phyloP scores from a whole-genome alignment of 2,113 vertebrate species.

The Charina bottae region DNA sequence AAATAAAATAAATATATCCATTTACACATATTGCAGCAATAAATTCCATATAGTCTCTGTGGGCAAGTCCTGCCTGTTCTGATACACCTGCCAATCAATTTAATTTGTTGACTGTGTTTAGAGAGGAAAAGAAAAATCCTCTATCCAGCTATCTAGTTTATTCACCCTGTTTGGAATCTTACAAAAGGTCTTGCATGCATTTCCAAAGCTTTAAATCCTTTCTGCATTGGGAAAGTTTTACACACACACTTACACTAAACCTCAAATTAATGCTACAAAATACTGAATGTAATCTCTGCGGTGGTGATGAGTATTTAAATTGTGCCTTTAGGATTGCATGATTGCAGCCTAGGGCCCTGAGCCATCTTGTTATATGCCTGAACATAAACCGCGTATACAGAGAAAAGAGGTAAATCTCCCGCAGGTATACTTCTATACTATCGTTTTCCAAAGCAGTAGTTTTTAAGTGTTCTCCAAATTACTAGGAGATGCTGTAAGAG shows the following conservation, averaged over 20 bases:
- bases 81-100: neutral
- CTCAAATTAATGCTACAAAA: neutral
- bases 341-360: neutral
- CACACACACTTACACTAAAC: neutral
- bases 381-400: neutral
- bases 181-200: neutral
- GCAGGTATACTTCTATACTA: neutral
- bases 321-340: neutral
- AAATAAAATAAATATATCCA: too few species aligned
- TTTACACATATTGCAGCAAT: neutral
- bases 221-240: neutral
- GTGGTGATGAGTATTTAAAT: neutral
- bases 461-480: slow-evolving; percentile 24
- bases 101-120: neutral
- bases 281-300: neutral
- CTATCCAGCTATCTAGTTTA: neutral
- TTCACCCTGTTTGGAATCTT: neutral
- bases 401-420: neutral
- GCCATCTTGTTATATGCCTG: neutral
- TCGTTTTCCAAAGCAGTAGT: slow-evolving; percentile 9
- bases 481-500: slow-evolving; percentile 22
- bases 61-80: neutral
- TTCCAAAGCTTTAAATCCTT: neutral
- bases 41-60: neutral
- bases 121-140: neutral